Evolutionary conservation across 2,113 vertebrate genomes (phyloP), one percentile per base, ranked within the genome.

Genomic region (Sturnus vulgaris): DNA sequence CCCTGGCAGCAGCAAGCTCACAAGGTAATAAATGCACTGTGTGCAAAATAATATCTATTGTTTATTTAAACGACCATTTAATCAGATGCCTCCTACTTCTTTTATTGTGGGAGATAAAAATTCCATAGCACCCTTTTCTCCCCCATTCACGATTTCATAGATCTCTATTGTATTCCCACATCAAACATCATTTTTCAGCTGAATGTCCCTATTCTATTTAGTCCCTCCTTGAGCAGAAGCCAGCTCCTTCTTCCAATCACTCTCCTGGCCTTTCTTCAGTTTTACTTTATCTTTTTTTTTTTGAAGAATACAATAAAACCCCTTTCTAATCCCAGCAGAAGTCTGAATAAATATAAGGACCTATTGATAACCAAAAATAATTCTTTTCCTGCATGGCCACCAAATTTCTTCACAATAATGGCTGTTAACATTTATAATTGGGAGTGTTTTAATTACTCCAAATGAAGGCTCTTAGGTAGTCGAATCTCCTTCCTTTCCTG

Each of bases 61-160:
- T 96, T 97, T 96, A 94, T 94, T 96, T 92, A 97, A 96, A 86
- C 1, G 31, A 79, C 77, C 85, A 78, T 88, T 95, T 95, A 56
- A 94, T 92, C 94, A 86, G 76, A 90, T 81, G 86, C 83, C 76
- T 97, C 92, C 95, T 71, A 83, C 68, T 81, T 75, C 92, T 84
- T 83, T 90, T 68, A 92, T 35, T 90, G 83, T 66, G 72, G 88
- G 72, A 94, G 92, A 95, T 86, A 95, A 96, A 92, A 96, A 95
- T 96, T 88, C 83, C 80, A 85, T n/a, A 35, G 86, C 5, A 65
- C 76, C 91, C 52, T 86, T 90, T 94, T 86, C 83, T 75, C 63
- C 88, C 75, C 69, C 80, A 78, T 75, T 86, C 76, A 55, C 31
- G 80, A 86, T 93, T 96, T 91, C 95, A 81, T 71, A 95, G 92